Base-by-base conservation (phyloP, 1,140 invertebrate species). In the Acromyrmex charruanus region DNA sequence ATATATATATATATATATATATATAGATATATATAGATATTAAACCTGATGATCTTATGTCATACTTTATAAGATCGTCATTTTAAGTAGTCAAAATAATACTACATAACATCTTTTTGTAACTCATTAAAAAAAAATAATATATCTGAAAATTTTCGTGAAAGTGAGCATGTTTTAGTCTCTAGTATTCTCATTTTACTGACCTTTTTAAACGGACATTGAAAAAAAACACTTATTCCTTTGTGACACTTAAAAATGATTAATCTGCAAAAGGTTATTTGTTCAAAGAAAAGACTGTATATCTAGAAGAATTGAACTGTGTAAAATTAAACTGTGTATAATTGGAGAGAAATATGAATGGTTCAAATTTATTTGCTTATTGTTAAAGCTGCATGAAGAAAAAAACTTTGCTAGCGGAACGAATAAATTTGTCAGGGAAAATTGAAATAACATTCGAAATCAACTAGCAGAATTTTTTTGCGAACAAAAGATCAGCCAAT, bases 261-360 rank as follows among this genome's bases (percentile, higher is more conserved):
- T 35, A 0, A 3, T 18, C 14, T 51, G 21, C 18, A 21, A 4
- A 71, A 74, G 0, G 9, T 49, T 72, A 25, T 80, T 31, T 85
- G 59, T 79, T 49, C 81, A 71, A 72, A 71, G 59, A 44, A 74
- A 90, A 90, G 88, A 88, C 89, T 88, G 71, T 55, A 55, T 10
- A 44, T 44, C 9, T 44, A 44, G 9, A n/a, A 55, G 18, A 55
- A 55, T 55, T 44, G 9, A 44, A 12, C 39, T 10, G 2, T 44
- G 9, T 39, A 88, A 90, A 35, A 55, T 87, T 65, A 63, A 89
- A 79, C 66, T 63, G 69, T 82, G 69, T 89, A 31, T 63, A 77
- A 58, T 88, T 90, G 71, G 61, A 72, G 63, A 69, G 71, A 44
- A n/a, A 59, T 51, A 69, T 16, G 79, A 7, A 77, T 9, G 14